These are phyloP conservation scores for Ctenopoma kingsleyae DNA, from an alignment of 2,797 vertebrate species.

Conservation along the genomic window DNA sequence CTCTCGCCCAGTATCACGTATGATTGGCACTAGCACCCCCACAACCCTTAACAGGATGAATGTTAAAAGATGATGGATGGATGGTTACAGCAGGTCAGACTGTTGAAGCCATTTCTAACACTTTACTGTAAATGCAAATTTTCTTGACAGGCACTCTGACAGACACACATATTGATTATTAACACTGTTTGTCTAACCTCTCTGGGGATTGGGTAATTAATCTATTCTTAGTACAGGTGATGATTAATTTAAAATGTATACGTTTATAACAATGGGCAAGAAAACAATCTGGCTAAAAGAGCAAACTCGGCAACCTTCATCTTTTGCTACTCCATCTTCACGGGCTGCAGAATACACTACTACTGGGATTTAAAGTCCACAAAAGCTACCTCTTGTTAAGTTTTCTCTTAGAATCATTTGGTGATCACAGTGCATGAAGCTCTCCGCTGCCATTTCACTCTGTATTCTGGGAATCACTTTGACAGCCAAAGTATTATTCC, in stretches of 20 bases:
- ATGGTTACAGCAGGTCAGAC: not conserved
- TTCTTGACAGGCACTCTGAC: too few relatives aligned
- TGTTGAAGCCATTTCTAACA: too few relatives aligned
- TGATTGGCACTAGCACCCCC: too few relatives aligned
- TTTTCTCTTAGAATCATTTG: slow-evolving; percentile 33
- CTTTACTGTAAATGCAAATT: too few relatives aligned
- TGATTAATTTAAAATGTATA: slow-evolving; percentile 7
- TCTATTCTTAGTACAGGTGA: slow-evolving; percentile 1
- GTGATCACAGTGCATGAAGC: slow-evolving; percentile 23
- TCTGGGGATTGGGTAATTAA: not conserved
- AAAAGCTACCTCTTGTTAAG: slow-evolving; percentile 24
- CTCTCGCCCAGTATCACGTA: too few relatives aligned
- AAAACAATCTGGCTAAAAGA: slow-evolving; percentile 24
- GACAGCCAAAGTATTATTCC: slow-evolving; percentile 34
- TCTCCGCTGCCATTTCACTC: slow-evolving; percentile 30
- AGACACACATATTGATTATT: not conserved
- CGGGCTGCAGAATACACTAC: slow-evolving; percentile 14
- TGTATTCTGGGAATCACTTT: slow-evolving; percentile 36
- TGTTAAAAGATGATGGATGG: too few relatives aligned
- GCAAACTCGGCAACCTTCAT: slow-evolving; percentile 13
- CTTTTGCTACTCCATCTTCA: slow-evolving; percentile 5
- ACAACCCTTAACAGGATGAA: too few relatives aligned
- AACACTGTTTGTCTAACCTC: not conserved
- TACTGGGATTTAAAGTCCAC: slow-evolving; percentile 35
- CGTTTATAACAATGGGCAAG: not conserved